Conservation (phyloP, 2,797 vertebrate species). For the Nothura maculosa region DNA sequence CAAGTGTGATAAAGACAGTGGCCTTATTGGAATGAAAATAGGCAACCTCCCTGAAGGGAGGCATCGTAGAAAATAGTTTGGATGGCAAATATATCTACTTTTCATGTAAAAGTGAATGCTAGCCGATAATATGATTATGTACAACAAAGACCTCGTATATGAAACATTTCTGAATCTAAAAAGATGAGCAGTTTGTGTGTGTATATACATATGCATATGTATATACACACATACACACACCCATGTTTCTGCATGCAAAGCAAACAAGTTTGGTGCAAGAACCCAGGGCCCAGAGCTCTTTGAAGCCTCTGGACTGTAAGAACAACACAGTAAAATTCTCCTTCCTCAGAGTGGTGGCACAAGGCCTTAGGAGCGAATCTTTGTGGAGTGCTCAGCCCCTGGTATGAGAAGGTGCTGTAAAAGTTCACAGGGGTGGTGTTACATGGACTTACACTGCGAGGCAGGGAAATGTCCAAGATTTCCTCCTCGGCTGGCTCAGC, state of each 20-base stretch:
- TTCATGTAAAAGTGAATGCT: neutral
- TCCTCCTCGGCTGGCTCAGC: constrained; percentile 31
- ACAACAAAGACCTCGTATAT: neutral
- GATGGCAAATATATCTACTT: neutral
- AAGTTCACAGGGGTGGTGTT: constrained; percentile 68
- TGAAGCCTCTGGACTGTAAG: neutral
- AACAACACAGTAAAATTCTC: neutral
- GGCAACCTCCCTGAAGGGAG: accelerated
- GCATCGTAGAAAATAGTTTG: neutral
- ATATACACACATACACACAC: too few species aligned
- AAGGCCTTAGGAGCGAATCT: constrained; percentile 4
- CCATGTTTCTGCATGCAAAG: neutral
- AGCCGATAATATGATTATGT: neutral
- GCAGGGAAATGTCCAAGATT: constrained; percentile 62
- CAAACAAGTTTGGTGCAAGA: neutral
- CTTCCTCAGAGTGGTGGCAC: constrained; percentile 13
- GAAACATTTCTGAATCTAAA: neutral
- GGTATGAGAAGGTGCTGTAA: constrained; percentile 51
- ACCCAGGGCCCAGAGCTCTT: neutral
- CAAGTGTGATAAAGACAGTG: neutral
- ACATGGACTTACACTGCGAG: constrained; percentile 45
- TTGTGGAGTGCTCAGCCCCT: constrained; percentile 58
- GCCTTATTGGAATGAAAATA: neutral
- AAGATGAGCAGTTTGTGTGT: neutral
- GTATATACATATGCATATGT: too few species aligned